phyloP scores from a whole-genome alignment of 2,888 invertebrate species.

The Tenthredo notha region DNA sequence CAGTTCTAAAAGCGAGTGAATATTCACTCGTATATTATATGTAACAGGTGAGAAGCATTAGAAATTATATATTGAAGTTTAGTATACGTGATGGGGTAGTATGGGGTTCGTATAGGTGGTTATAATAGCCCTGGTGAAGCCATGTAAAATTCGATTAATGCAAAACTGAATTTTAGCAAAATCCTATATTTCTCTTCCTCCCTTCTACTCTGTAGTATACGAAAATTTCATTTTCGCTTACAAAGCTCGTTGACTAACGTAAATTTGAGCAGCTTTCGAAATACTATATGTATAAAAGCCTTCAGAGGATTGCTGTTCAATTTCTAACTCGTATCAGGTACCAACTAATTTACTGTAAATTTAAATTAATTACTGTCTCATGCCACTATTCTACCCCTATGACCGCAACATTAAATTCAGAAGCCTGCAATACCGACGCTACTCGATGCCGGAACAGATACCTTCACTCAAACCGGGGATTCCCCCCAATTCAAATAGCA shows the following conservation, averaged over 20 bases:
- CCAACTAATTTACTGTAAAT: conserved; percentile 52
- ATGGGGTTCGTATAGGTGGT: background rate
- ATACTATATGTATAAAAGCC: conserved; percentile 51
- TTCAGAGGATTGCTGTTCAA: background rate
- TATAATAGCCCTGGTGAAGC: background rate
- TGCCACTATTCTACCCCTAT: background rate
- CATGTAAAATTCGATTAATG: conserved; percentile 43
- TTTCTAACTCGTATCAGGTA: conserved; percentile 53
- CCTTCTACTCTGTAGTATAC: background rate
- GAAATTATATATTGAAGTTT: background rate
- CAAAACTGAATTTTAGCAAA: conserved; percentile 49
- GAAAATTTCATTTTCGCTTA: conserved; percentile 40
- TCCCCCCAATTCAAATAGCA: background rate
- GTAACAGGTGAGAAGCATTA: conserved; percentile 10
- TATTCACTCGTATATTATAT: background rate
- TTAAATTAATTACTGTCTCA: conserved; percentile 48
- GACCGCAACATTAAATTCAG: background rate
- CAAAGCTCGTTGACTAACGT: conserved; percentile 51
- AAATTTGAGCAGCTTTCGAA: conserved; percentile 46
- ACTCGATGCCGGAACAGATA: background rate
- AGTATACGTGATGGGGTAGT: background rate
- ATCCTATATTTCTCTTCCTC: background rate
- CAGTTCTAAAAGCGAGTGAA: background rate
- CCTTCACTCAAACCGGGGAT: background rate
- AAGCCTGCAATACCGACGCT: conserved; percentile 47